Evolutionary conservation across 1,140 invertebrate species (phyloP).

Genomic region (Tetraneura akinire): DNA sequence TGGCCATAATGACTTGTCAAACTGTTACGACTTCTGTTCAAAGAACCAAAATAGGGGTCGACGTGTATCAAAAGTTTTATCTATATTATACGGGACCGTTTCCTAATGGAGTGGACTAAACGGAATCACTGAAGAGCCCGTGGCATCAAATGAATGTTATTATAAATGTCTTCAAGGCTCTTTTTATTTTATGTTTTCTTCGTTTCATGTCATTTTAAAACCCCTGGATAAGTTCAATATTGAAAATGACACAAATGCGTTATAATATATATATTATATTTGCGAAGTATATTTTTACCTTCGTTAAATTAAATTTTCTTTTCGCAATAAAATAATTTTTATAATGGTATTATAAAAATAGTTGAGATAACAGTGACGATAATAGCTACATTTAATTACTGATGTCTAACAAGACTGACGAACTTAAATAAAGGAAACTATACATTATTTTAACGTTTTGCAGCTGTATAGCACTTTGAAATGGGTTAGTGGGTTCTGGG

Average conservation of each 20-base stretch:
- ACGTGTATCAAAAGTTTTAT: conserved; percentile 23
- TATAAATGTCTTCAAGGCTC: not conserved
- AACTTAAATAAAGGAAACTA: too few relatives aligned
- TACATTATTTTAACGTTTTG: too few relatives aligned
- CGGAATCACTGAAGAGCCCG: not conserved
- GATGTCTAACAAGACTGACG: too few relatives aligned
- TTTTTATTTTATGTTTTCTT: not conserved
- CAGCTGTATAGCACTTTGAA: too few relatives aligned
- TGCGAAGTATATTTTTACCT: too few relatives aligned
- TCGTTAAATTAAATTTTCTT: too few relatives aligned
- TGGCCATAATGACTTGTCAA: not conserved
- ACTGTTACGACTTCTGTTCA: not conserved
- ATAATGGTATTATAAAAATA: too few relatives aligned
- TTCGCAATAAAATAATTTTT: too few relatives aligned
- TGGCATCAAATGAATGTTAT: not conserved
- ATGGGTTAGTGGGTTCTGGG: too few relatives aligned
- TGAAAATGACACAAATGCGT: not conserved
- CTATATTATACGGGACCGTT: not conserved
- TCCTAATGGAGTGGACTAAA: conserved; percentile 24
- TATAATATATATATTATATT: not conserved
- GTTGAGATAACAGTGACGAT: too few relatives aligned
- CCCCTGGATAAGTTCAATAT: not conserved
- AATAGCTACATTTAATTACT: too few relatives aligned
- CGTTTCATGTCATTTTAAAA: not conserved
- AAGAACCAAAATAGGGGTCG: not conserved